Conservation (phyloP, 2,888 invertebrate species). For the Idaea biselata region DNA sequence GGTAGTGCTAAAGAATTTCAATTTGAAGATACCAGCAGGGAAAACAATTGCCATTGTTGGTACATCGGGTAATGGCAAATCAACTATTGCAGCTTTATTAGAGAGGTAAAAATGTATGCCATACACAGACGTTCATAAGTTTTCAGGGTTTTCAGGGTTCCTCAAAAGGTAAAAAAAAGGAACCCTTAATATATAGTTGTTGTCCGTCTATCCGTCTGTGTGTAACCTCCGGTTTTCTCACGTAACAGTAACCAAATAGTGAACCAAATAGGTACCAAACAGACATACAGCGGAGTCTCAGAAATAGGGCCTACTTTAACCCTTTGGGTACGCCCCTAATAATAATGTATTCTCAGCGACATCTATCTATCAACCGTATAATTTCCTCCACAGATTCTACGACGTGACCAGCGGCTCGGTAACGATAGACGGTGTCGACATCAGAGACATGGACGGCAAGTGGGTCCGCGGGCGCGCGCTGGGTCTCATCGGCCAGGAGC, state of each 20-base stretch:
- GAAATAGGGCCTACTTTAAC: too few relatives aligned
- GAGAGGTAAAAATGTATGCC: slow-evolving; percentile 82
- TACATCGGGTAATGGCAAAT: slow-evolving; percentile 96
- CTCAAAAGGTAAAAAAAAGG: neutral
- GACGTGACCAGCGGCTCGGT: slow-evolving; percentile 87
- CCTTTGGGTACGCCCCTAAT: too few relatives aligned
- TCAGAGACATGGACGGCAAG: slow-evolving; percentile 85
- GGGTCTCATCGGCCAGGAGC: slow-evolving; percentile 96
- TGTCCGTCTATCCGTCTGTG: too few relatives aligned
- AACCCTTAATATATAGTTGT: too few relatives aligned
- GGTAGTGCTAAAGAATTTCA: slow-evolving; percentile 91
- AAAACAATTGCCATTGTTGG: slow-evolving; percentile 96
- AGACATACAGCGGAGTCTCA: too few relatives aligned
- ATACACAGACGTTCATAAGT: slow-evolving; percentile 1
- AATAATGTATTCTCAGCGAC: neutral
- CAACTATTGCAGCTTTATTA: slow-evolving; percentile 92
- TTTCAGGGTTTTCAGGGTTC: neutral
- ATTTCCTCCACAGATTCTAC: slow-evolving; percentile 83
- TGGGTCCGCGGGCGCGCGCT: slow-evolving; percentile 93
- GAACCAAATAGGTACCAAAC: too few relatives aligned
- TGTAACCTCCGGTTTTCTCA: too few relatives aligned
- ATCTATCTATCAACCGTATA: neutral
- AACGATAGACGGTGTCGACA: slow-evolving; percentile 87
- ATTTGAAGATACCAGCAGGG: slow-evolving; percentile 90
- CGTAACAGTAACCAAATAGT: too few relatives aligned